Evolutionary conservation across 2,113 vertebrate genomes (phyloP).

Genomic region (Holacanthus passer): DNA sequence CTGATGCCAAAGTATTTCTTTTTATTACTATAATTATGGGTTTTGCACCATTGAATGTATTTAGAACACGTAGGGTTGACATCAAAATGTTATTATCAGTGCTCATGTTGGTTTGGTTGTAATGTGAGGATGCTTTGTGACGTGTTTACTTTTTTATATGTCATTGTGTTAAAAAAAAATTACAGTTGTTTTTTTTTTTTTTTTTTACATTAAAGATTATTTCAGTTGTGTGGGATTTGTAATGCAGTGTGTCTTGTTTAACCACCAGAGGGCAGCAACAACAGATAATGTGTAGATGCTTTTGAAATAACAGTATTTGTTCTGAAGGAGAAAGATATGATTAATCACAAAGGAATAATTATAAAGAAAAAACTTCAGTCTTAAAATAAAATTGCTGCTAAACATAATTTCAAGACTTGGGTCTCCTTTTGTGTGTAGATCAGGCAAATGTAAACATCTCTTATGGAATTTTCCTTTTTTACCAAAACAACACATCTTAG

Average conservation of each 20-base stretch:
- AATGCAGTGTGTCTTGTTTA: background rate
- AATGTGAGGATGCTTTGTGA: conserved; percentile 1
- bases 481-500: background rate
- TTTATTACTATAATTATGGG: background rate
- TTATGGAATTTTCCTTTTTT: background rate
- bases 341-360: background rate
- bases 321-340: conserved; percentile 1
- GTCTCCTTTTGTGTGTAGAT: background rate
- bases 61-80: background rate
- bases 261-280: conserved; percentile 62
- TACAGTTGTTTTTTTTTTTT: background rate
- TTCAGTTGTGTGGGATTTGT: background rate
- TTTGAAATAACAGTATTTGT: background rate
- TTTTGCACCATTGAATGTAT: conserved; percentile 63
- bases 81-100: conserved; percentile 13
- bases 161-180: conserved; percentile 1
- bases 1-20: conserved; percentile 68
- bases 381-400: background rate
- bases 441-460: background rate
- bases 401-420: background rate
- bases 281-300: background rate
- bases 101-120: background rate
- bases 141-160: conserved; percentile 14
- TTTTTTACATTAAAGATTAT: conserved; percentile 44
- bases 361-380: background rate